Base-by-base conservation (phyloP, 2,797 vertebrate species). In the Enoplosus armatus region DNA sequence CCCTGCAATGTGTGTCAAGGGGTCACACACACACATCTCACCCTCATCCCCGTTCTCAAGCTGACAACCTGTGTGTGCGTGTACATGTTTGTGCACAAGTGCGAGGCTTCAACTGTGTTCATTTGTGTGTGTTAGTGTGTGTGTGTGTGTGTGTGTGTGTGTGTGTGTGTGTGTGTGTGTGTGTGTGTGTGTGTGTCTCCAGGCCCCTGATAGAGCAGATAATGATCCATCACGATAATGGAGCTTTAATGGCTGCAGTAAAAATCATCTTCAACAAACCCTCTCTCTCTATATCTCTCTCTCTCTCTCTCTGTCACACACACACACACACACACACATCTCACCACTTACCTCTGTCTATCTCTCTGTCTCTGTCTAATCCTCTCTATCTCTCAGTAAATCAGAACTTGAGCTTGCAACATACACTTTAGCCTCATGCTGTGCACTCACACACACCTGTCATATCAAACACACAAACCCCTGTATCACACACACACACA, bases 141-240 rank as follows among this genome's bases (percentile, higher is more conserved):
- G 50, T 41, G 51, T 71, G 48, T 35, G 33, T 61, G 48, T 62
- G 35, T 61, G 65, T 55, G 18, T 64, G 27, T 43, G 26, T 35
- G 29, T 53, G 67, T 64, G 67, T 53, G 69, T 70, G 63, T 64
- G 53, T 67, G 64, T 68, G 59, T 78, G 64, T 65, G 11, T 47
- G 41, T 68, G 41, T 67, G 72, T 66, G 69, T 77, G 62, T 84
- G 64, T 81, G 56, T 83, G 67, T 74, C 24, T 81, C 50, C 59
- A 41, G 33, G 55, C 48, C 50, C 65, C 79, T 35, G 84, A 82
- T 91, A 88, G 85, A 80, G 33, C 62, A 85, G 92, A 93, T 93
- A 91, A 91, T 82, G 87, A 91, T 93, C 89, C 89, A 84, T 89
- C 86, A 90, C 35, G 83, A 90, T 93, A 92, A 94, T 93, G 91